Evolutionary conservation across 2,113 vertebrate species (phyloP).

Genomic region (Menidia beryllina): DNA sequence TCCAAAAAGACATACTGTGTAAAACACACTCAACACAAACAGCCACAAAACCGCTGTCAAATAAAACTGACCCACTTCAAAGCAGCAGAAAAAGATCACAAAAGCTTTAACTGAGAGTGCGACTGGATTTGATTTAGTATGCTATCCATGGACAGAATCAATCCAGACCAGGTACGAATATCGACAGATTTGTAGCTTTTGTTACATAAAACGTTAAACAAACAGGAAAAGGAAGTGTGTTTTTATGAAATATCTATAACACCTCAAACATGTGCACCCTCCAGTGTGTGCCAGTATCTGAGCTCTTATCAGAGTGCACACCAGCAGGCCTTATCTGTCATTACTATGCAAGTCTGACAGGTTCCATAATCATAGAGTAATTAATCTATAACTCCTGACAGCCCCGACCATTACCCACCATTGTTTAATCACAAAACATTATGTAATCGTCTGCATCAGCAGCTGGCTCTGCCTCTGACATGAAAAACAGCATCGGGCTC

Average conservation of each 20-base stretch:
- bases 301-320: conserved; percentile 40
- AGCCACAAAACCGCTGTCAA: too few species aligned
- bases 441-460: conserved; percentile 51
- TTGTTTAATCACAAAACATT: conserved; percentile 57
- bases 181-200: background rate
- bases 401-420: conserved; percentile 43
- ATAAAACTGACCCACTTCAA: too few species aligned
- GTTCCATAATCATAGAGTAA: conserved; percentile 49
- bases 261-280: conserved; percentile 1
- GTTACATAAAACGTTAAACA: conserved; percentile 2
- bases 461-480: conserved; percentile 32
- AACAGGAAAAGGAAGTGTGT: background rate
- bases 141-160: background rate
- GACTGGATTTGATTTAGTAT: too few species aligned
- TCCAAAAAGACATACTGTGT: too few species aligned
- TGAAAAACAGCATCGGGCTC: conserved; percentile 46
- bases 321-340: conserved; percentile 25
- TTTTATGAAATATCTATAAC: background rate
- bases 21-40: too few species aligned
- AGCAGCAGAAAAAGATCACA: too few species aligned
- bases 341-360: conserved; percentile 21
- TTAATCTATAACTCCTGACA: conserved; percentile 58
- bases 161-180: background rate
- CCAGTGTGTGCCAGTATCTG: conserved; percentile 18
- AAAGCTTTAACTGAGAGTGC: too few species aligned